phyloP scores from a whole-genome alignment of 2,797 vertebrate genomes.

The Neopelma chrysocephalum region DNA sequence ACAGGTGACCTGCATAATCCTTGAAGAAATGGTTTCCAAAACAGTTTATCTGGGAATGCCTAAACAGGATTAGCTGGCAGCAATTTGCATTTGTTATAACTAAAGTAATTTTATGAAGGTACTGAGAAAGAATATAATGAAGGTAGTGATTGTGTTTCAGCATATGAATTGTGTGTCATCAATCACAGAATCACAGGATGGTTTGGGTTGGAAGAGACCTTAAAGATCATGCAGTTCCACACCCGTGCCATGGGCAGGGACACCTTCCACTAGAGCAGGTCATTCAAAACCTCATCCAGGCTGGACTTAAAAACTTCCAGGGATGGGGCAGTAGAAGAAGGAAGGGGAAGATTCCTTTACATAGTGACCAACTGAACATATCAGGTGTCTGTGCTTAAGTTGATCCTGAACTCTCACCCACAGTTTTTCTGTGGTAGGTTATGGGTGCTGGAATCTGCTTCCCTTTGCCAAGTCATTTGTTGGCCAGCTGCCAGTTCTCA shows the following conservation, averaged over 20 bases:
- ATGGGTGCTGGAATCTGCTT: not conserved
- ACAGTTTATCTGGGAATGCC: not conserved
- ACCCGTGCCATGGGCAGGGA: not conserved
- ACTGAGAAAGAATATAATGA: not conserved
- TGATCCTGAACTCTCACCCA: rapidly evolving
- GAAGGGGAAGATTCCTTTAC: not conserved
- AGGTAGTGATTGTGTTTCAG: not conserved
- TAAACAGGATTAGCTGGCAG: not conserved
- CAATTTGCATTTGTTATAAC: not conserved
- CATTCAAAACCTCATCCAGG: not conserved
- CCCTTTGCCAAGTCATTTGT: not conserved
- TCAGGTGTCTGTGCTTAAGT: not conserved
- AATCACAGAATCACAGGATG: rapidly evolving
- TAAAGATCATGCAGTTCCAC: not conserved
- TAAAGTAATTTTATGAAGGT: not conserved
- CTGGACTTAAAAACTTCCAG: not conserved
- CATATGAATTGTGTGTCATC: rapidly evolving
- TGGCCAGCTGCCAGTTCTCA: not conserved
- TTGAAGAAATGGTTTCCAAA: not conserved
- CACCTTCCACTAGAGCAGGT: not conserved
- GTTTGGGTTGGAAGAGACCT: not conserved
- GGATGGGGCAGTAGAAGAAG: not conserved
- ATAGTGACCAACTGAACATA: rapidly evolving
- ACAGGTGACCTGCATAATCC: not conserved
- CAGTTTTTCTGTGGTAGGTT: not conserved